phyloP scores from a whole-genome alignment of 2,797 vertebrate species.

The Tarsius wallacei region DNA sequence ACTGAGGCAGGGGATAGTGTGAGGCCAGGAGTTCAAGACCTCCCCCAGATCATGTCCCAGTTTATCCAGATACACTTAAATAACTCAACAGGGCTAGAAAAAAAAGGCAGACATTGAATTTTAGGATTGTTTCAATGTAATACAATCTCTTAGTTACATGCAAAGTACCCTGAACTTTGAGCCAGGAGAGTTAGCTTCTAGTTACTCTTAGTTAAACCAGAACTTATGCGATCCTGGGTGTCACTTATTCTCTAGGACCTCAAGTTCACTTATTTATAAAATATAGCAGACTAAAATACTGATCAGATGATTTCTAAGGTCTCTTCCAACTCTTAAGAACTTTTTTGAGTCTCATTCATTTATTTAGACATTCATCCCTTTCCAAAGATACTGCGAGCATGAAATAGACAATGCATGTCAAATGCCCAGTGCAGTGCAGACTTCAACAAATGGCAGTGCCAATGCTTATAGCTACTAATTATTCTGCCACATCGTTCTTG shows the following conservation, averaged over 20 bases:
- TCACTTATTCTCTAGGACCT: slow-evolving; percentile 8
- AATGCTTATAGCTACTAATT: background rate
- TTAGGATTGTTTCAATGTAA: background rate
- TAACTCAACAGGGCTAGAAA: background rate
- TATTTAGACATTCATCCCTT: background rate
- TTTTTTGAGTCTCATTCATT: slow-evolving; percentile 32
- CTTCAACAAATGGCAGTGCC: background rate
- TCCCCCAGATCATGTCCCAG: background rate
- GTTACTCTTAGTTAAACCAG: background rate
- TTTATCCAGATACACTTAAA: background rate
- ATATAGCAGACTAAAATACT: slow-evolving; percentile 27
- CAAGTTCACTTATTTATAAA: slow-evolving; percentile 19
- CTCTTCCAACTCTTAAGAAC: background rate
- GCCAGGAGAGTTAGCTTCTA: background rate
- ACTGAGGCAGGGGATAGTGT: too few species aligned
- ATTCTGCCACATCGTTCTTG: background rate
- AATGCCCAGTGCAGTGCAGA: background rate
- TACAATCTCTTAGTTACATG: background rate
- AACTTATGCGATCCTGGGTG: background rate
- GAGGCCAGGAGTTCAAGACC: too few species aligned
- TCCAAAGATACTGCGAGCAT: background rate
- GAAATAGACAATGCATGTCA: background rate
- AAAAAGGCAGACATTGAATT: background rate
- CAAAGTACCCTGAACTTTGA: background rate
- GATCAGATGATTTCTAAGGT: slow-evolving; percentile 8